Conservation (phyloP, 2,797 vertebrate genomes). For the Echiichthys vipera region DNA sequence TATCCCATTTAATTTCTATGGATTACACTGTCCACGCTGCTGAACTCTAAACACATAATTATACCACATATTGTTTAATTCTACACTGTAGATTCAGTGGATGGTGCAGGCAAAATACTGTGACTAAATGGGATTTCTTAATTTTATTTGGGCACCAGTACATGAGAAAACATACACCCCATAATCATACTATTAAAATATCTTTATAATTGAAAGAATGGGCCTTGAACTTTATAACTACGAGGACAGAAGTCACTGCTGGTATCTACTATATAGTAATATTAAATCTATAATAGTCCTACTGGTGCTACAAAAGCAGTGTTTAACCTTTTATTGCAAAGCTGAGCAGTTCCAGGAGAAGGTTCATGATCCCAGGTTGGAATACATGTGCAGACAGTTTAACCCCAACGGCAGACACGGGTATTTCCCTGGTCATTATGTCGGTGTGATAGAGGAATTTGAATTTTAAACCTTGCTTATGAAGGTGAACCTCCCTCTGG, state of each 20-base stretch:
- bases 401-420: constrained; percentile 10
- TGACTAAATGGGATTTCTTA: background rate
- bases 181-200: background rate
- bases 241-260: background rate
- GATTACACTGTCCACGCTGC: too few species aligned
- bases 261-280: background rate
- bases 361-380: constrained; percentile 3
- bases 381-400: constrained; percentile 6
- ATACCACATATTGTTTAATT: too few species aligned
- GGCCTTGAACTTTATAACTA: background rate
- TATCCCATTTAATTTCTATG: too few species aligned
- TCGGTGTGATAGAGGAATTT: too few species aligned
- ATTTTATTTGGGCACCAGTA: background rate
- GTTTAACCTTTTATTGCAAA: constrained; percentile 3
- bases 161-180: background rate
- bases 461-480: too few species aligned
- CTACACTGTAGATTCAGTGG: background rate
- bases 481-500: constrained; percentile 17
- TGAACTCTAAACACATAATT: too few species aligned
- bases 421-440: constrained; percentile 19
- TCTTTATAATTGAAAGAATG: background rate
- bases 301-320: background rate
- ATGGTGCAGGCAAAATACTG: background rate
- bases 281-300: background rate
- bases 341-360: constrained; percentile 1